Evolutionary conservation across 2,797 vertebrate species (phyloP), one percentile per base, ranked within the genome.

Genomic region (Anguilla marmorata): DNA sequence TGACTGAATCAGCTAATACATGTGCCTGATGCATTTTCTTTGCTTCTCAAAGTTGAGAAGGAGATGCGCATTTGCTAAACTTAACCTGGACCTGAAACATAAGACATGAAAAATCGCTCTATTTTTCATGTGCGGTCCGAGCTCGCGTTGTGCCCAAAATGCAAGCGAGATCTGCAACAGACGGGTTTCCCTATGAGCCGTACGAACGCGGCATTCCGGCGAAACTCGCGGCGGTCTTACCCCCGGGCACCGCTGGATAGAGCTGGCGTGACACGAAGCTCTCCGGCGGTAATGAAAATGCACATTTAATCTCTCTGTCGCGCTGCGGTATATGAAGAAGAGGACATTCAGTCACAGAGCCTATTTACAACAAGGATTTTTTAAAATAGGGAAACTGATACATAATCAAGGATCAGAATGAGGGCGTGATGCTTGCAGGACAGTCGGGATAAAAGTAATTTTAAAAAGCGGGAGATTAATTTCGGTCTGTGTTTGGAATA

Each of bases 231-330:
- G 54, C 54, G 14, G 54, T 1, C 86, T 63, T 88, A 7, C 88
- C 86, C 89, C 87, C 80, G 86, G 76, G 41, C 87, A 89, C 87
- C 11, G 24, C 88, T 87, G 90, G 86, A 85, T 91, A 89, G 88
- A 90, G 92, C 90, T 89, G 88, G 86, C 86, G 87, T 92, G 91
- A 91, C 63, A 48, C 92, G 91, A 91, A 93, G 50, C 90, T 88
- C 72, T 88, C 90, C 89, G 91, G 89, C 91, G 91, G 92, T 94
- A 94, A 95, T 96, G 94, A 94, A 94, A 93, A 93, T 16, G 89
- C 85, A 86, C 86, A 83, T 91, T 90, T 95, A 95, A 94, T 95
- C 94, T 93, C 27, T 72, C 83, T 80, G 72, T 63, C 27, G 74
- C 8, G n/a, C 41, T 88, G 85, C 69, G 66, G 56, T 90, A 92